Conservation (phyloP, 2,113 vertebrate genomes). For the Psephotus haematonotus region DNA sequence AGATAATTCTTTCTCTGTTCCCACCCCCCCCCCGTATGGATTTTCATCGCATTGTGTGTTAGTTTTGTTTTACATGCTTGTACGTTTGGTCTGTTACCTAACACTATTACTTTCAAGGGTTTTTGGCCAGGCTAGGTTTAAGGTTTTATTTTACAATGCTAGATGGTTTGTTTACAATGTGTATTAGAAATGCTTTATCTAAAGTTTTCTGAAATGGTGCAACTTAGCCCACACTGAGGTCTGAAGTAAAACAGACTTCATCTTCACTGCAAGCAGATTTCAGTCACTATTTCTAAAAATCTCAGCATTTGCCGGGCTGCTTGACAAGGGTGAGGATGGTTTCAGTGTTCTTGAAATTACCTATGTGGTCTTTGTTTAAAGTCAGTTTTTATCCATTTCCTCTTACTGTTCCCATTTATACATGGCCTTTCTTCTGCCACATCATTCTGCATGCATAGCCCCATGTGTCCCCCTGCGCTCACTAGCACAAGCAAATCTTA, state of each 20-base stretch:
- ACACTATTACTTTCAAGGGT: neutral
- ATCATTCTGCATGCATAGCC: neutral
- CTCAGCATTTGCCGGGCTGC: neutral
- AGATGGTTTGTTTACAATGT: neutral
- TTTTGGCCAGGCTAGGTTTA: neutral
- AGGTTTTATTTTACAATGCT: neutral
- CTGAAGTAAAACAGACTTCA: neutral
- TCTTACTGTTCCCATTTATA: neutral
- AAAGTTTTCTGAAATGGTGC: neutral
- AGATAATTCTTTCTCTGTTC: neutral
- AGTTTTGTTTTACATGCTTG: neutral
- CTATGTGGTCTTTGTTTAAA: neutral
- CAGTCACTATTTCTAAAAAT: neutral
- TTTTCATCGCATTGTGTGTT: neutral
- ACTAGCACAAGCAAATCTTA: neutral
- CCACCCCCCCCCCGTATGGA: neutral
- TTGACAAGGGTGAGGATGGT: neutral
- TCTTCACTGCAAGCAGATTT: neutral
- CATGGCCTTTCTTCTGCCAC: neutral
- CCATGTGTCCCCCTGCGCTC: rapidly evolving
- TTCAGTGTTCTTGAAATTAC: neutral
- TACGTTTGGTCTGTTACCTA: neutral
- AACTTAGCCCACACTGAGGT: neutral
- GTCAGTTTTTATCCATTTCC: neutral
- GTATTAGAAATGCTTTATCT: neutral